Conservation (phyloP, 1,140 invertebrate genomes). For the Conus ventricosus region DNA sequence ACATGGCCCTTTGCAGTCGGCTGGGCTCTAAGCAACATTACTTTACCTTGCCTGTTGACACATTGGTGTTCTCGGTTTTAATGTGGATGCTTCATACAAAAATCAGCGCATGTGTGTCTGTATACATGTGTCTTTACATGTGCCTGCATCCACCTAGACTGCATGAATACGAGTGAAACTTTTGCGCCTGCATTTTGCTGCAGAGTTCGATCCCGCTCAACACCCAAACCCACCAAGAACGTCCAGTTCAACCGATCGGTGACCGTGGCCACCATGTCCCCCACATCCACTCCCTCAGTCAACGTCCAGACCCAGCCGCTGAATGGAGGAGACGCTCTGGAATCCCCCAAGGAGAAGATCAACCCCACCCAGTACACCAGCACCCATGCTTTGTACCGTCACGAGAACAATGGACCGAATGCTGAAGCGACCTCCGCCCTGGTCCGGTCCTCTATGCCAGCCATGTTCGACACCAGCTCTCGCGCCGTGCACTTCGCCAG, state of each 20-base stretch:
- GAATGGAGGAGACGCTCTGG: neutral
- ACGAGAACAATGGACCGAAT: constrained; percentile 47
- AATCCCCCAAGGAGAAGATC: neutral
- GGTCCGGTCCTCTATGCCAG: constrained; percentile 24
- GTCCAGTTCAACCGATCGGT: constrained; percentile 67
- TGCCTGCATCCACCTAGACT: too few relatives aligned
- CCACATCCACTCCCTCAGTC: constrained; percentile 49
- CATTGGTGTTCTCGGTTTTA: too few relatives aligned
- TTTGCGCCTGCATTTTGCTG: too few relatives aligned
- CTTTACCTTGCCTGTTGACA: neutral
- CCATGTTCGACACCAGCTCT: constrained; percentile 37
- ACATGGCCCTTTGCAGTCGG: too few relatives aligned
- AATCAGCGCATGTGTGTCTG: too few relatives aligned
- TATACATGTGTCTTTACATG: too few relatives aligned
- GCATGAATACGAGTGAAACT: too few relatives aligned
- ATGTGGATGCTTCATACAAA: too few relatives aligned
- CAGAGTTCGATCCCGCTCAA: constrained; percentile 37
- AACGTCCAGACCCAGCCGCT: constrained; percentile 43
- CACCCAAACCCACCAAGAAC: constrained; percentile 53
- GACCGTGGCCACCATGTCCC: constrained; percentile 55
- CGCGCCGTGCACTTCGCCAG: constrained; percentile 11
- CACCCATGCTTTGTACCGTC: constrained; percentile 59
- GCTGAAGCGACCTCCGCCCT: neutral
- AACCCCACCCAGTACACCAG: constrained; percentile 62
- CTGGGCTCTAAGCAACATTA: neutral